These are phyloP conservation scores for Burhinus oedicnemus DNA, from an alignment of 2,113 vertebrate genomes.

Conservation along the genomic window DNA sequence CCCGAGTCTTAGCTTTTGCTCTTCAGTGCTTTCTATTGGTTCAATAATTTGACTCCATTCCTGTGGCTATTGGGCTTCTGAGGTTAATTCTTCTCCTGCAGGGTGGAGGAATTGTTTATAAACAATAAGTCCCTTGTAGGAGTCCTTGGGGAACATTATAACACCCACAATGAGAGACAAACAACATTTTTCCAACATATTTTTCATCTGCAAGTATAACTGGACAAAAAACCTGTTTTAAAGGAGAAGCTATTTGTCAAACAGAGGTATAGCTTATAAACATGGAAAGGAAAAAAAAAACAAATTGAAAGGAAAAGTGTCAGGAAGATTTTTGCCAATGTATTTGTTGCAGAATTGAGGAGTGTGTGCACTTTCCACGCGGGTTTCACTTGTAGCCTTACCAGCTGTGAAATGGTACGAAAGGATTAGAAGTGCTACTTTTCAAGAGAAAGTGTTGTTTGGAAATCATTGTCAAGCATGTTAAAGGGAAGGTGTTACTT, in stretches of 20 bases:
- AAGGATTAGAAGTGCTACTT: not conserved
- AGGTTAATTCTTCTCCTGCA: not conserved
- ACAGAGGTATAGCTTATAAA: not conserved
- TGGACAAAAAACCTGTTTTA: not conserved
- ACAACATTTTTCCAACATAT: not conserved
- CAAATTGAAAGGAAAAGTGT: not conserved
- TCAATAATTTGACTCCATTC: not conserved
- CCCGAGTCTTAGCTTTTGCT: not conserved
- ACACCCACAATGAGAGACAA: not conserved
- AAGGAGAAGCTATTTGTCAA: not conserved
- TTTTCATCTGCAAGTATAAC: not conserved
- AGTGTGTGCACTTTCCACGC: not conserved
- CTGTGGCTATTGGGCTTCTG: not conserved
- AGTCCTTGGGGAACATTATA: not conserved
- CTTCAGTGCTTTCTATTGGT: not conserved
- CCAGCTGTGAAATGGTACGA: not conserved
- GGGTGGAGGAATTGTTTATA: not conserved
- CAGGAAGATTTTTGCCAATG: not conserved
- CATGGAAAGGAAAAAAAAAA: not conserved
- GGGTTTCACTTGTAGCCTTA: not conserved
- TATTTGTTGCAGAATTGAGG: not conserved
- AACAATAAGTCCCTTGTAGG: not conserved
- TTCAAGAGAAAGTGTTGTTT: not conserved
- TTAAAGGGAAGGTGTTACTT: not conserved
- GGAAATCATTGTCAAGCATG: conserved; percentile 1